These are phyloP conservation scores for Cephus spinipes DNA, from an alignment of 2,888 invertebrate species.

Conservation along the genomic window DNA sequence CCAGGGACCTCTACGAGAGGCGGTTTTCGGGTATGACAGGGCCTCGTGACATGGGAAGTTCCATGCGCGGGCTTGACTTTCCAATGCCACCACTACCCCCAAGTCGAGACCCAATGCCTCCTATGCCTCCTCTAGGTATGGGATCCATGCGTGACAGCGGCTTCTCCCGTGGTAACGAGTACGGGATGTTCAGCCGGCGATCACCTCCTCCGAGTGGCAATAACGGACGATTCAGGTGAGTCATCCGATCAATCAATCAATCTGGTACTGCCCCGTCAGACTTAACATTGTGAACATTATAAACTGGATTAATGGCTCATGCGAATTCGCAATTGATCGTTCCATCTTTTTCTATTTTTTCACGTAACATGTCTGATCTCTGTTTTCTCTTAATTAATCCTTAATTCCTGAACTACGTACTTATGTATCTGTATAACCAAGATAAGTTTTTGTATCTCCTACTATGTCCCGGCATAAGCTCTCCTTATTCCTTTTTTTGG, in stretches of 20 bases:
- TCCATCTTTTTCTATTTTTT: not conserved
- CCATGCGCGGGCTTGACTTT: slow-evolving; percentile 73
- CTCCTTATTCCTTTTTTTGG: too few relatives aligned
- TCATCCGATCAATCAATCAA: slow-evolving; percentile 23
- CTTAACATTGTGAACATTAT: slow-evolving; percentile 61
- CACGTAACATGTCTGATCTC: not conserved
- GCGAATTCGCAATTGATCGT: slow-evolving; percentile 44
- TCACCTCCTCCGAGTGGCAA: slow-evolving; percentile 75
- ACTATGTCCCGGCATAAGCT: not conserved
- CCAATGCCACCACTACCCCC: slow-evolving; percentile 78
- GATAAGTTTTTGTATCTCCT: not conserved
- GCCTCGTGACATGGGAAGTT: slow-evolving; percentile 68
- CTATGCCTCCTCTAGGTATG: slow-evolving; percentile 78
- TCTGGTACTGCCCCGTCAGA: slow-evolving; percentile 46
- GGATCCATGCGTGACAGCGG: slow-evolving; percentile 76
- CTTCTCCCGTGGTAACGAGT: slow-evolving; percentile 74
- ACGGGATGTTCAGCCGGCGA: slow-evolving; percentile 86
- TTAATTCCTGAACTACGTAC: not conserved
- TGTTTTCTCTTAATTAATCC: not conserved
- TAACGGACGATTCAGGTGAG: slow-evolving; percentile 65
- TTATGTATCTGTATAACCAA: too few relatives aligned
- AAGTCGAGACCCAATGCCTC: slow-evolving; percentile 82
- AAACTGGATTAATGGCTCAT: slow-evolving; percentile 61
- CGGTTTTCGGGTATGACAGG: slow-evolving; percentile 76
- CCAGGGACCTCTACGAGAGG: slow-evolving; percentile 84